phyloP scores from a whole-genome alignment of 2,797 vertebrate genomes.

The Myoxocephalus aenaeus region DNA sequence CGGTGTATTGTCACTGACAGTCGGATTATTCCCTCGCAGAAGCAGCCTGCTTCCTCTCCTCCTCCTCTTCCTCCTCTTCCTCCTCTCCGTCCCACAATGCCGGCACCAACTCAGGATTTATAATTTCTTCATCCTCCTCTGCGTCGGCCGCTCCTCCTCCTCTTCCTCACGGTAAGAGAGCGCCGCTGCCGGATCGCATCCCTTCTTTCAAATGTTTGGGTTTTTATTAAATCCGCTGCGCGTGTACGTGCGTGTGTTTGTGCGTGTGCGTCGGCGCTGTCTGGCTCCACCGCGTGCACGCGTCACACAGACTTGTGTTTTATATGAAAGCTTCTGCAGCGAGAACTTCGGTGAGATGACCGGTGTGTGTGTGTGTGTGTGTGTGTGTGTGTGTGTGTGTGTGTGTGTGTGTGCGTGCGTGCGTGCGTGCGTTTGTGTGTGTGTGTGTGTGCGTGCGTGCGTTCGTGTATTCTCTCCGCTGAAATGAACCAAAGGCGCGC shows the following conservation, averaged over 20 bases:
- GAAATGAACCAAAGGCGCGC: no score
- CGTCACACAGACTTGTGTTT: neutral
- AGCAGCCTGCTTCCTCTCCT: constrained; percentile 41
- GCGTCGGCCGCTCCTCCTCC: neutral
- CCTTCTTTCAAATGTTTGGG: neutral
- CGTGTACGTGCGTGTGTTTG: neutral
- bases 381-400: no score
- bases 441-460: no score
- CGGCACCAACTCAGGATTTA: constrained; percentile 70
- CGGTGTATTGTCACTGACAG: constrained; percentile 74
- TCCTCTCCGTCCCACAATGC: constrained; percentile 68
- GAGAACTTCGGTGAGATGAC: neutral
- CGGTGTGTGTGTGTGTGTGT: no score
- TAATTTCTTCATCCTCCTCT: constrained; percentile 20
- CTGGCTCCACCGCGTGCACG: neutral
- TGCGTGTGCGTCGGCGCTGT: neutral
- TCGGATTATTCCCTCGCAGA: constrained; percentile 70
- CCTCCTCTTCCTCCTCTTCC: constrained; percentile 27
- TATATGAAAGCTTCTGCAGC: neutral
- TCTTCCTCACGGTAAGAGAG: constrained; percentile 51
- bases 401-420: no score
- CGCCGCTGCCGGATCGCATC: neutral
- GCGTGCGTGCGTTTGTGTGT: no score
- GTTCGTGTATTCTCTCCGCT: no score
- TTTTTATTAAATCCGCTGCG: neutral